Evolutionary conservation across 1,140 invertebrate genomes (phyloP), one percentile per base, ranked within the genome.

Genomic region (Amphibalanus amphitrite): DNA sequence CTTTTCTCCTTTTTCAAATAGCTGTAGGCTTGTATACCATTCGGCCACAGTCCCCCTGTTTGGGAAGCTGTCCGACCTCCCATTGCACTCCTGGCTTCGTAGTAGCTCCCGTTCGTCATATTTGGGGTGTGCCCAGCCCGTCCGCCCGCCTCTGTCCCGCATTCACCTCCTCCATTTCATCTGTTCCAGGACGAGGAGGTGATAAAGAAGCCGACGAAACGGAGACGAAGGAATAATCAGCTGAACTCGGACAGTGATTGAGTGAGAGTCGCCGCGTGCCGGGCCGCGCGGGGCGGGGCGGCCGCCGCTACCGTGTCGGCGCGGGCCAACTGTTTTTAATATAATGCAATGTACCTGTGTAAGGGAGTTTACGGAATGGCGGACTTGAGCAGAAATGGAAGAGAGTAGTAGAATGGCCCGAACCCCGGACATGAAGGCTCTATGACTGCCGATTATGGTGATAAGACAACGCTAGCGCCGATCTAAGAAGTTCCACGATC

Each of bases 201-300:
- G 26, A 67, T 59, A 13, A 59, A 67, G 65, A 67, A 67, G 65
- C 65, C 65, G 8, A 26, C 65, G 3, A 67, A 28, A 25, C 8
- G 28, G 65, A 26, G 65, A 67, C 65, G 65, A 26, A 20, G 28
- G 28, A 67, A 67, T 25, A 67, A 67, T 17, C 65, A 67, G 23
- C 28, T 67, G 65, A 67, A 67, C 65, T 67, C 65, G 6, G 65
- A 67, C 28, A 67, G 65, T 26, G 65, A 67, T 17, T 67, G 65
- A 67, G 47, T 8, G 47, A 6, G 6, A 38, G 6, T 8, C 6
- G 38, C 17, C 6, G 10, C 23, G 10, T 59, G 23, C 47, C 1
- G 13, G 47, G 38, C 38, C 6, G 38, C 38, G 38, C 38, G 17
- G 33, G 33, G 33, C 33, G 33, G 33, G 15, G 4, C 33, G 33